A percentile compares a stretch with the other conserved stretches of the same genome.
phyloP scores from a whole-genome alignment of 2,797 vertebrate genomes.

The Sebastes elongatus region DNA sequence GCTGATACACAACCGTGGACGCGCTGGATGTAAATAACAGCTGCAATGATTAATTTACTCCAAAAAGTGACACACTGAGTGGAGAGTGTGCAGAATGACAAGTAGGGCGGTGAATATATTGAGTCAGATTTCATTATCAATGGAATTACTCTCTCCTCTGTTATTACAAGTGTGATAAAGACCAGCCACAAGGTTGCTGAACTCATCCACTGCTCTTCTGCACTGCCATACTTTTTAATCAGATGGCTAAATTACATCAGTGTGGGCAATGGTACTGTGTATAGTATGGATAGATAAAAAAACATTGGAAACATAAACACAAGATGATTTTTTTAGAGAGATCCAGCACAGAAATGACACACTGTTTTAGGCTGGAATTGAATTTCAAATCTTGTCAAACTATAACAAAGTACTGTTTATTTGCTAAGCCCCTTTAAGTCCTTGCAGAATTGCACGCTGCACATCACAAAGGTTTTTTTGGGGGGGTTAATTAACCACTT shows the following conservation, averaged over 20 bases:
- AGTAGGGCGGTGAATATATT: conserved; percentile 47
- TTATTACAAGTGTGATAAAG: conserved; percentile 60
- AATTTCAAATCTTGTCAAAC: not conserved
- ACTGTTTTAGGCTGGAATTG: not conserved
- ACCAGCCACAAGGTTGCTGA: conserved; percentile 56
- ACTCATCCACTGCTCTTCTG: conserved; percentile 44
- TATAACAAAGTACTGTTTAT: not conserved
- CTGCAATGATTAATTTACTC: conserved; percentile 74
- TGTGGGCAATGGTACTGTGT: not conserved
- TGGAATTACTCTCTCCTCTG: conserved; percentile 72
- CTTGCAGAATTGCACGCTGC: not conserved
- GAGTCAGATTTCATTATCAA: conserved; percentile 79
- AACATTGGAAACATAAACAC: not conserved
- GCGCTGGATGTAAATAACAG: conserved; percentile 73
- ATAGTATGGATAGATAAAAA: not conserved
- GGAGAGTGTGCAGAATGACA: conserved; percentile 56
- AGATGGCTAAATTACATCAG: conserved; percentile 49
- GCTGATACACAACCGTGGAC: conserved; percentile 60
- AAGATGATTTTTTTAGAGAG: not conserved
- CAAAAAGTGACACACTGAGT: conserved; percentile 64
- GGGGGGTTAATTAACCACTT: not conserved
- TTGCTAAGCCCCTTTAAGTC: not conserved
- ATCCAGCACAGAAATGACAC: not conserved
- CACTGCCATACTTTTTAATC: conserved; percentile 39
- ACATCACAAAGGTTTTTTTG: not conserved